Percentiles rank a stretch among this genome's conserved stretches.
Evolutionary conservation across 2,888 invertebrate genomes (phyloP).

Genomic region (Oegoconia quadripuncta): DNA sequence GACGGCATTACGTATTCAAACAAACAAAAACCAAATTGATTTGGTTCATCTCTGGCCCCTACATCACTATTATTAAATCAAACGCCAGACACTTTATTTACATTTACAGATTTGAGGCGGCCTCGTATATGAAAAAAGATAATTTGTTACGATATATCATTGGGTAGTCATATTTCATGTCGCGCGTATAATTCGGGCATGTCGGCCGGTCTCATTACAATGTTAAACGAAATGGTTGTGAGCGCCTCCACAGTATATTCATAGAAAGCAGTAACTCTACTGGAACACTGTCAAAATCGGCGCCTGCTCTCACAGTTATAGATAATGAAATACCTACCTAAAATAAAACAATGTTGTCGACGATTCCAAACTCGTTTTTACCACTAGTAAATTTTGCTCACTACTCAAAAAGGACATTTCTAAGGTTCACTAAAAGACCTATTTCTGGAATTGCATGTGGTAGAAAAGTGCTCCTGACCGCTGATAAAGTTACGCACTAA

Average conservation of each 20-base stretch:
- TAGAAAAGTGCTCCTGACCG: too few species aligned
- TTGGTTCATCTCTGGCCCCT: constrained; percentile 22
- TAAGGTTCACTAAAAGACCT: too few species aligned
- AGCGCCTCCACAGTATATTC: neutral
- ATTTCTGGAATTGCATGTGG: too few species aligned
- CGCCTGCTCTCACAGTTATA: too few species aligned
- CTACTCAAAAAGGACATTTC: too few species aligned
- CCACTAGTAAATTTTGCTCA: too few species aligned
- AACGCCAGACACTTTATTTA: constrained; percentile 62
- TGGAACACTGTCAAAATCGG: too few species aligned
- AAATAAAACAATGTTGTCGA: too few species aligned
- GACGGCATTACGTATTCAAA: constrained; percentile 38
- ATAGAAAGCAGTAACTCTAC: too few species aligned
- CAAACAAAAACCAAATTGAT: constrained; percentile 41
- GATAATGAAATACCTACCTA: too few species aligned
- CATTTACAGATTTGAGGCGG: constrained; percentile 56
- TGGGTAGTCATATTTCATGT: constrained; percentile 53
- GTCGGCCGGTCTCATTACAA: constrained; percentile 51
- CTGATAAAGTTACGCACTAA: too few species aligned
- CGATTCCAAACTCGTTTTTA: too few species aligned
- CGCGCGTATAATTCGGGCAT: constrained; percentile 19
- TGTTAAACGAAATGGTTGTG: constrained; percentile 49
- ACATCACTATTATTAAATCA: constrained; percentile 61
- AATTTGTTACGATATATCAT: constrained; percentile 70
- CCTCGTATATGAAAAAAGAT: constrained; percentile 47